These are phyloP conservation scores for Drosophila seguyi DNA, from an alignment of 1,140 invertebrate species.

Conservation along the genomic window DNA sequence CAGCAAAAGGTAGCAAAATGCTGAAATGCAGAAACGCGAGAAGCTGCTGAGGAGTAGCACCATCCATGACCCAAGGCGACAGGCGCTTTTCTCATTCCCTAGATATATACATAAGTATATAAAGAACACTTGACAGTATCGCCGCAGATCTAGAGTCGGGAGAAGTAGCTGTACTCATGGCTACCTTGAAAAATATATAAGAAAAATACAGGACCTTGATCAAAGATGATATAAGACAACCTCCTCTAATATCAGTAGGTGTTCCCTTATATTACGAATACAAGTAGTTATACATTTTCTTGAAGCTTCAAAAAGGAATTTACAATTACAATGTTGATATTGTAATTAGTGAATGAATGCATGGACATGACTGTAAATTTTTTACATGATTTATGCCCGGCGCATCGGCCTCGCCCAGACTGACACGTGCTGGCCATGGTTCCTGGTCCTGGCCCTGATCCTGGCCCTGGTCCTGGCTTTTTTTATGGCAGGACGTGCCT, in stretches of 20 bases:
- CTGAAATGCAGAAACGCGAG: slow-evolving; percentile 38
- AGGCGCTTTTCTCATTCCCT: not conserved
- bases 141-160: too few relatives aligned
- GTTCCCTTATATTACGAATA: too few relatives aligned
- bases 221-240: too few relatives aligned
- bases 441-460: not conserved
- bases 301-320: too few relatives aligned
- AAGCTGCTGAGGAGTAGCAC: slow-evolving; percentile 7
- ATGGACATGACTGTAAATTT: slow-evolving; percentile 41
- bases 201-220: not conserved
- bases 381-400: slow-evolving; percentile 54
- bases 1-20: slow-evolving; percentile 42
- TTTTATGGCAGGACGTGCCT: slow-evolving; percentile 63
- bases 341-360: slow-evolving; percentile 50
- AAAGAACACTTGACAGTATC: too few relatives aligned
- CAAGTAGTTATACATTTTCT: too few relatives aligned
- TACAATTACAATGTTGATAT: slow-evolving; percentile 41
- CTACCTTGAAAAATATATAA: not conserved
- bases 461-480: slow-evolving; percentile 7
- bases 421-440: slow-evolving; percentile 39
- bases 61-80: slow-evolving; percentile 48
- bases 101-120: not conserved
- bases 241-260: not conserved
- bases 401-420: slow-evolving; percentile 29
- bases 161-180: not conserved